Evolutionary conservation across 2,888 invertebrate genomes (phyloP).

Genomic region (Apodemia mormo): DNA sequence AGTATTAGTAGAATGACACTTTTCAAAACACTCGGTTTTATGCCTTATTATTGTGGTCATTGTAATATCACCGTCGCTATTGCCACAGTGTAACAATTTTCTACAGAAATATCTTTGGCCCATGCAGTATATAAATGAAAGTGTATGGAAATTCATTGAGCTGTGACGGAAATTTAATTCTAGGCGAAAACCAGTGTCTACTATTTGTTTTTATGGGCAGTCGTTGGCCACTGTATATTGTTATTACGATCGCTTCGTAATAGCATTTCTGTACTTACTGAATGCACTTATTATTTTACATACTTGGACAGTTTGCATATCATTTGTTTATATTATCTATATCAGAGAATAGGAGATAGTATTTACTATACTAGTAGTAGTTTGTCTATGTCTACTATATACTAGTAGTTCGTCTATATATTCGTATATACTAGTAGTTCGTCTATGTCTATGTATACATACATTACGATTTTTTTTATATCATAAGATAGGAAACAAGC

Average conservation of each 20-base stretch:
- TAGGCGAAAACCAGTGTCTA: conserved; percentile 52
- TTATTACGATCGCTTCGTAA: conserved; percentile 61
- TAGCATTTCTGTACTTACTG: conserved; percentile 48
- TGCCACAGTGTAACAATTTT: conserved; percentile 37
- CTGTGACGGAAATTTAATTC: conserved; percentile 49
- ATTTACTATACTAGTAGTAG: too few relatives aligned
- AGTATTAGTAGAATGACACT: conserved; percentile 52
- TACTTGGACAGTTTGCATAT: conserved; percentile 41
- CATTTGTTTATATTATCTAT: conserved; percentile 23
- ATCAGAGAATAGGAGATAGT: background rate
- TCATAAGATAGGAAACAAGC: too few relatives aligned
- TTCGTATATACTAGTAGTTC: too few relatives aligned
- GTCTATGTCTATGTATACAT: too few relatives aligned
- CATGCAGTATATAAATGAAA: conserved; percentile 28
- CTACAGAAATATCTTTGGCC: background rate
- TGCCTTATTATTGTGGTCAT: conserved; percentile 59
- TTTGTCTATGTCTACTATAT: too few relatives aligned
- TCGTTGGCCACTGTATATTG: conserved; percentile 57
- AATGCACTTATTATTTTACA: conserved; percentile 50
- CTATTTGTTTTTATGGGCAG: conserved; percentile 68
- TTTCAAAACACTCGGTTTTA: conserved; percentile 57
- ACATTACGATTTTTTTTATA: too few relatives aligned
- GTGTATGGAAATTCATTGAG: conserved; percentile 19
- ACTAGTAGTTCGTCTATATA: too few relatives aligned
- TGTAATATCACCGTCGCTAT: conserved; percentile 43